Evolutionary conservation across 2,113 vertebrate genomes (phyloP).

Genomic region (Osmerus mordax): DNA sequence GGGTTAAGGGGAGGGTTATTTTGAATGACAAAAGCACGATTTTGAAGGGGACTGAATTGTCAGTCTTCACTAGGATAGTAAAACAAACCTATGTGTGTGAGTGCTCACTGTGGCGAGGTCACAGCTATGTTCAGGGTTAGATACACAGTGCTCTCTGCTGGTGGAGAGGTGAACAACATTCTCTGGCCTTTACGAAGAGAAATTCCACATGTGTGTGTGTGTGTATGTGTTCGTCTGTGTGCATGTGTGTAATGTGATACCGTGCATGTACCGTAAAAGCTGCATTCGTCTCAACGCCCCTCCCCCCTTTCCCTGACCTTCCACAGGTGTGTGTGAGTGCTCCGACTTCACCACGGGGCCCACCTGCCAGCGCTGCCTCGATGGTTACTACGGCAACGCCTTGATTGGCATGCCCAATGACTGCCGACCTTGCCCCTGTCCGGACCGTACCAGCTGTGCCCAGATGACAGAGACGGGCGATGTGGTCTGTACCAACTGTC

Average conservation of each 20-base stretch:
- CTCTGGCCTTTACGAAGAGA: slow-evolving; percentile 18
- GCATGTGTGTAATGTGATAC: not conserved
- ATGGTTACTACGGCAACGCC: slow-evolving; percentile 85
- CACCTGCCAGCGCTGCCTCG: slow-evolving; percentile 82
- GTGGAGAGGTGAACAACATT: slow-evolving; percentile 13
- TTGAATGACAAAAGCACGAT: too few relatives aligned
- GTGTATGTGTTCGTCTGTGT: slow-evolving; percentile 67
- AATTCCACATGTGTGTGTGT: slow-evolving; percentile 1
- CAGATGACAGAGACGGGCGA: slow-evolving; percentile 68
- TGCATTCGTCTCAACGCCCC: too few relatives aligned
- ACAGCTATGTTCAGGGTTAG: slow-evolving; percentile 21
- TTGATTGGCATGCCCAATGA: slow-evolving; percentile 69
- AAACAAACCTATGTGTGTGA: too few relatives aligned
- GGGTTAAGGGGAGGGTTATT: too few relatives aligned
- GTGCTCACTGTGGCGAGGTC: too few relatives aligned
- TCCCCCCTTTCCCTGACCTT: too few relatives aligned
- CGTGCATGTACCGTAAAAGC: too few relatives aligned
- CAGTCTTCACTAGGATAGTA: too few relatives aligned
- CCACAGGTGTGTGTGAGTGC: slow-evolving; percentile 82
- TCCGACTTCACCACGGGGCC: slow-evolving; percentile 80
- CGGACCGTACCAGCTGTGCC: slow-evolving; percentile 72
- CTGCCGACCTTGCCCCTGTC: slow-evolving; percentile 89
- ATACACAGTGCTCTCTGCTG: slow-evolving; percentile 70
- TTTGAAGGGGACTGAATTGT: too few relatives aligned
- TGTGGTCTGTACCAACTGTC: slow-evolving; percentile 90